Evolutionary conservation across 1,140 invertebrate species (phyloP).

Genomic region (Gonioctena quinquepunctata): DNA sequence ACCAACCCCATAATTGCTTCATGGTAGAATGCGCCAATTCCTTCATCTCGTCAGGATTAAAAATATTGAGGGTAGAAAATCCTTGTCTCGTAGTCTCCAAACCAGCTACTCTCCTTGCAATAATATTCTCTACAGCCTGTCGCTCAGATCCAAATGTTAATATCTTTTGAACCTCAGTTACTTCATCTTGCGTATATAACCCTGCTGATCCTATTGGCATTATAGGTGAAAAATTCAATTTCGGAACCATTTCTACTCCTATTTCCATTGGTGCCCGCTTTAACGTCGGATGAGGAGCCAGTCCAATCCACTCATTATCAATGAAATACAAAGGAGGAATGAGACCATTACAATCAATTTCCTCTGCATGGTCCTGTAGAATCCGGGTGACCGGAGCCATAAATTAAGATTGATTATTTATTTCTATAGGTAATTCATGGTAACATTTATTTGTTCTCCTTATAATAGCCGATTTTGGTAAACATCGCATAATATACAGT

Average conservation of each 20-base stretch:
- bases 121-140: constrained; percentile 15
- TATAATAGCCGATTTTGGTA: too few relatives aligned
- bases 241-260: not conserved
- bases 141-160: constrained; percentile 19
- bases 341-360: not conserved
- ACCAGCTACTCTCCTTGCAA: constrained; percentile 5
- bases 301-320: constrained; percentile 10
- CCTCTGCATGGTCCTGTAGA: not conserved
- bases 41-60: constrained; percentile 6
- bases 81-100: constrained; percentile 7
- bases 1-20: constrained; percentile 20
- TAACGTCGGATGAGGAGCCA: constrained; percentile 5
- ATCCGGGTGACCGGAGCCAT: constrained; percentile 12
- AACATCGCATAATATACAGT: too few relatives aligned
- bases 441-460: too few relatives aligned
- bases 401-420: constrained; percentile 10
- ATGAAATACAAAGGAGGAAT: constrained; percentile 5
- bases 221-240: constrained; percentile 11
- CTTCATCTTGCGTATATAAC: constrained; percentile 25
- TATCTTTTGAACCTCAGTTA: constrained; percentile 6
- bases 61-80: not conserved
- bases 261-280: not conserved
- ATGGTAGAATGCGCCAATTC: not conserved
- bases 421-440: too few relatives aligned
- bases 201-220: constrained; percentile 7